Base-by-base conservation (phyloP, 1,140 invertebrate genomes). In the Oreohelix idahoensis region DNA sequence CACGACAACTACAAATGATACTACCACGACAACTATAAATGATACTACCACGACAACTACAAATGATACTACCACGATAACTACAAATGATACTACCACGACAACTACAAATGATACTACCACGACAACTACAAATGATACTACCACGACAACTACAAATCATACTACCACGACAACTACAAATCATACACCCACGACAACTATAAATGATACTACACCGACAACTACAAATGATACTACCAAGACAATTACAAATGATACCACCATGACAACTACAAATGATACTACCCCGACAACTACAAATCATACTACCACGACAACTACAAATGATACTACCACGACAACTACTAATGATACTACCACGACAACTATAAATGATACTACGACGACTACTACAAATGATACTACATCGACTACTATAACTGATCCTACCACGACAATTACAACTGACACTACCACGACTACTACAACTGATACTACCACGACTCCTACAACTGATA, bases 221-320 rank as follows among this genome's bases (percentile, higher is more conserved):
- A n/a, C 26, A 23, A 58, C 53, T 58, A 58, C 78, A 39, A 84
- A 13, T 73, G 81, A 66, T 73, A 84, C 69, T 73, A 84, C 78
- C 73, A 79, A 38, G 71, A 84, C 78, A 80, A 84, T 66, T 84
- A 84, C 78, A 71, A 84, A 38, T 84, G 81, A 66, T 84, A 84
- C 78, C 73, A 84, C 78, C 81, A 84, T 39, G 71, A 81, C 69
- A 80, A 84, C 78, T 84, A 84, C 78, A 73, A 84, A 66, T 80
- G 81, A 39, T 84, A 84, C 78, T 80, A 84, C 78, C 81, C 80
- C 78, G 80, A 84, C 66, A 71, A 80, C 82, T 84, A 84, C 78
- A 80, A 80, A 66, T 73, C 80, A 38, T 73, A 80, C 78, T 84
- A 84, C 83, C 53, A 80, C 66, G 70, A 51, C 38, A 71, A 80